These are phyloP conservation scores for Danionella dracula DNA, from an alignment of 2,797 vertebrate genomes.

Conservation along the genomic window DNA sequence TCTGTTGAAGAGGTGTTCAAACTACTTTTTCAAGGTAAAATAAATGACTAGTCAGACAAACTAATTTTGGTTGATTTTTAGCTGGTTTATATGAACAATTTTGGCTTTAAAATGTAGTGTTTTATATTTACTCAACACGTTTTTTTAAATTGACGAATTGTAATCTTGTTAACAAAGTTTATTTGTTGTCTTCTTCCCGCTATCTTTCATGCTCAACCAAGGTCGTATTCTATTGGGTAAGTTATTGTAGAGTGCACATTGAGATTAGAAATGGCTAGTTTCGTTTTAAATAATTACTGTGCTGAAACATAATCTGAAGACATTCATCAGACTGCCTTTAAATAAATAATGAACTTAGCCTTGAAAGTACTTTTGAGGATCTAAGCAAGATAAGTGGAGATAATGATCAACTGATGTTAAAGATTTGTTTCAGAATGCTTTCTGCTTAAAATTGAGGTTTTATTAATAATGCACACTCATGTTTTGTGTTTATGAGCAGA, in stretches of 20 bases:
- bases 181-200: conserved; percentile 46
- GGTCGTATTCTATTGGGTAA: conserved; percentile 94
- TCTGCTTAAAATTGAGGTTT: too few relatives aligned
- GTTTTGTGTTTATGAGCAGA: too few relatives aligned
- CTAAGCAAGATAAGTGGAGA: neutral
- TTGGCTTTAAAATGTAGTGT: too few relatives aligned
- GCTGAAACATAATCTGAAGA: conserved; percentile 31
- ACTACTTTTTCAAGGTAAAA: too few relatives aligned
- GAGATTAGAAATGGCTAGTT: conserved; percentile 2
- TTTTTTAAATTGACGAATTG: too few relatives aligned
- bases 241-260: conserved; percentile 42
- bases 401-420: too few relatives aligned
- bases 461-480: neutral
- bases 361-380: neutral
- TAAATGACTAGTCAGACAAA: too few relatives aligned
- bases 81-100: too few relatives aligned
- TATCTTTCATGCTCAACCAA: conserved; percentile 65
- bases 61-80: too few relatives aligned
- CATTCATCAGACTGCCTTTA: neutral
- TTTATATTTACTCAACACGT: too few relatives aligned
- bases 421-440: neutral
- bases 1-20: too few relatives aligned
- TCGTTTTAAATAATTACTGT: neutral
- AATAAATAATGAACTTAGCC: conserved; percentile 8
- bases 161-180: too few relatives aligned